Percentiles rank a stretch among this genome's conserved stretches.
Evolutionary conservation across 2,888 invertebrate genomes (phyloP).

Genomic region (Zonitis immaculata): DNA sequence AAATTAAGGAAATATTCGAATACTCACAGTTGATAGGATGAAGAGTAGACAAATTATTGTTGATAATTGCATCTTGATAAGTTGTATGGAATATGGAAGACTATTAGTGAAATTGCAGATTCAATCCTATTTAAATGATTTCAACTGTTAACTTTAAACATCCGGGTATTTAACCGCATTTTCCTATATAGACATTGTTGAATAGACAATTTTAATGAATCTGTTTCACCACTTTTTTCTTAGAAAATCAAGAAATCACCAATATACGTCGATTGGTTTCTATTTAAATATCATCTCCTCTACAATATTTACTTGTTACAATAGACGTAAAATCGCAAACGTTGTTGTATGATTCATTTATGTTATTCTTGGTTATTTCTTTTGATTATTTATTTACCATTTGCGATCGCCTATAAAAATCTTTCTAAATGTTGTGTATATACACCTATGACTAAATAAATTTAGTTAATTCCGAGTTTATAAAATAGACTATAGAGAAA

Average conservation of each 20-base stretch:
- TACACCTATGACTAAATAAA: too few species aligned
- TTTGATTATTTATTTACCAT: background rate
- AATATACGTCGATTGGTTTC: background rate
- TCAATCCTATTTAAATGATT: constrained; percentile 5
- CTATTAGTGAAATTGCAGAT: background rate
- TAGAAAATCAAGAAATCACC: background rate
- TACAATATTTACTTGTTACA: background rate
- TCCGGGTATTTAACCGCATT: constrained; percentile 8
- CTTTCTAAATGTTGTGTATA: too few species aligned
- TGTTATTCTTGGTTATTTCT: background rate
- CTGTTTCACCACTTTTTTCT: background rate
- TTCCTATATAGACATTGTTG: background rate
- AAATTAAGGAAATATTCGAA: background rate
- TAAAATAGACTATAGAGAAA: too few species aligned
- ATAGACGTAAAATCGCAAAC: background rate
- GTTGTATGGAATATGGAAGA: background rate
- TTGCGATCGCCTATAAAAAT: background rate
- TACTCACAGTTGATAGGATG: background rate
- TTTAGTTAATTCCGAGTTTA: too few species aligned
- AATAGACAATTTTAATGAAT: background rate
- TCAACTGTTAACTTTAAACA: constrained; percentile 3
- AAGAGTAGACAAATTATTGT: background rate
- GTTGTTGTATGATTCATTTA: background rate
- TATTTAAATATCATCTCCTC: background rate
- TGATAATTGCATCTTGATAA: background rate